Percentiles rank a stretch among this genome's conserved stretches.
These are phyloP conservation scores for Nesoenas mayeri DNA, from an alignment of 2,113 vertebrate genomes.

Conservation along the genomic window DNA sequence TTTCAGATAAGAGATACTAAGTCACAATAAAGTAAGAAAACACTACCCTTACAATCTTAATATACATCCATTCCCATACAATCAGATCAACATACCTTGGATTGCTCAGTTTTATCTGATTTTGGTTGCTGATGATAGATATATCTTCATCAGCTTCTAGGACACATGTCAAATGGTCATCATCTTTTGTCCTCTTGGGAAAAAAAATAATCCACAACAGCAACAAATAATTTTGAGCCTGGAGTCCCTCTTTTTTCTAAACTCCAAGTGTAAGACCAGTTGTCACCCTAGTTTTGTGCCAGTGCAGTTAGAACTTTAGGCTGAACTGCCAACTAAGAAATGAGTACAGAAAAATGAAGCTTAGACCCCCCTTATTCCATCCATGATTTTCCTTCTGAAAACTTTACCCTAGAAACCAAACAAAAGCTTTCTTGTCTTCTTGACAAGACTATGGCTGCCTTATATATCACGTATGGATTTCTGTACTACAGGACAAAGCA, in stretches of 20 bases:
- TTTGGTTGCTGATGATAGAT: background rate
- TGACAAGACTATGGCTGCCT: background rate
- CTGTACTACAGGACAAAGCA: background rate
- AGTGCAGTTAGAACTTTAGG: background rate
- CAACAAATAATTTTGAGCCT: background rate
- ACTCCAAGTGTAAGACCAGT: background rate
- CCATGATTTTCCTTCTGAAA: background rate
- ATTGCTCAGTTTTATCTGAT: background rate
- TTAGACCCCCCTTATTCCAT: background rate
- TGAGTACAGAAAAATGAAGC: background rate
- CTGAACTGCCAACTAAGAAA: background rate
- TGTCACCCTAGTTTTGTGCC: background rate
- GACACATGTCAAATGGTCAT: background rate
- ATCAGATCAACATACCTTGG: background rate
- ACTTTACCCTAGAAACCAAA: background rate
- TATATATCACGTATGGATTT: background rate
- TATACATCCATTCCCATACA: background rate
- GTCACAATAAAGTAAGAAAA: background rate
- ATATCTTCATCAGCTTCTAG: background rate
- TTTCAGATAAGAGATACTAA: background rate
- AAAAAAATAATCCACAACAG: background rate
- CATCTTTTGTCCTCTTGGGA: background rate
- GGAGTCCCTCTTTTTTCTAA: background rate
- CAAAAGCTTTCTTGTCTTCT: background rate
- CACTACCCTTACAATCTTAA: background rate